Conservation (phyloP, 2,113 vertebrate genomes). For the Murina feae region DNA sequence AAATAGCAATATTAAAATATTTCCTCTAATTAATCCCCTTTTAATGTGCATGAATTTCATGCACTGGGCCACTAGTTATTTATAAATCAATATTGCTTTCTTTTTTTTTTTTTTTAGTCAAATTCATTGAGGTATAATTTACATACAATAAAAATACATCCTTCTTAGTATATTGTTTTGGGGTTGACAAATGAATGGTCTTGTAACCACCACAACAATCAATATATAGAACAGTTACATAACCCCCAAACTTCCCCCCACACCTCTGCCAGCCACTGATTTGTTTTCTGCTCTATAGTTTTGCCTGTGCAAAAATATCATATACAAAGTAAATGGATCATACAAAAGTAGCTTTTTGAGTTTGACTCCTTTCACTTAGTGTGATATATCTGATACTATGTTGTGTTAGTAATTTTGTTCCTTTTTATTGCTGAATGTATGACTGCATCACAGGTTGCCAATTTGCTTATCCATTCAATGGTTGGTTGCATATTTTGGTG, state of each 20-base stretch:
- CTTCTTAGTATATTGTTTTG: background rate
- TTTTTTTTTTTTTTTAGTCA: background rate
- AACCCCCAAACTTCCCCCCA: background rate
- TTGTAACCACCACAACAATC: background rate
- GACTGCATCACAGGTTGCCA: background rate
- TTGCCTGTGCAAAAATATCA: background rate
- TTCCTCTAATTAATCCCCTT: too few species aligned
- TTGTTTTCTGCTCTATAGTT: background rate
- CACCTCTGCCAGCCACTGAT: background rate
- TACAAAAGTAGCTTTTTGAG: background rate
- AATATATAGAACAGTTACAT: background rate
- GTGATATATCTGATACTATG: background rate
- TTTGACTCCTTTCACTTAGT: background rate
- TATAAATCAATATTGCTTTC: background rate
- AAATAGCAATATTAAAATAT: too few species aligned
- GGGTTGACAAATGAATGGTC: background rate
- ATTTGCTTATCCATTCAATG: background rate
- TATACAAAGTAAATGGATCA: background rate
- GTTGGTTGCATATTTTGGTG: background rate
- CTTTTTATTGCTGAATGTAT: background rate
- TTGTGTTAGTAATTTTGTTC: background rate
- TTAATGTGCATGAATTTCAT: too few species aligned
- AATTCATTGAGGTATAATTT: background rate
- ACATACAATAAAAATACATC: background rate
- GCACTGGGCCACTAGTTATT: too few species aligned